Conservation (phyloP, 2,888 invertebrate species). For the Rhopalosiphum nymphaeae region DNA sequence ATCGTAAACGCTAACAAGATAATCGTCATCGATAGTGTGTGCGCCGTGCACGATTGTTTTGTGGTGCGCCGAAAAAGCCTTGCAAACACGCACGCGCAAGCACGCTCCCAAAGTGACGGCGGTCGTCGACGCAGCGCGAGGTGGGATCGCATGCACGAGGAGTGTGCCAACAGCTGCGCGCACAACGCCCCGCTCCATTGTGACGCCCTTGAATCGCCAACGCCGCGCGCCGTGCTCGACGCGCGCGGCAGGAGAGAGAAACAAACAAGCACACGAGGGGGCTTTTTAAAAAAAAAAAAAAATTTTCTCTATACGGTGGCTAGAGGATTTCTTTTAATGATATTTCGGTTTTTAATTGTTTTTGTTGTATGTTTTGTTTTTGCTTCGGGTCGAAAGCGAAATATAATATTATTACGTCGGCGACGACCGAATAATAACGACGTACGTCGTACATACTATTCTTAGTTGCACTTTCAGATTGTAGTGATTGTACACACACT, state of each 20-base stretch:
- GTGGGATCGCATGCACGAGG: constrained; percentile 48
- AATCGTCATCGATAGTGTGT: constrained; percentile 1
- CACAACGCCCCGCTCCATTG: constrained; percentile 47
- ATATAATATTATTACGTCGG: not conserved
- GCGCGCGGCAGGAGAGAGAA: constrained; percentile 41
- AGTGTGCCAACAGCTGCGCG: constrained; percentile 63
- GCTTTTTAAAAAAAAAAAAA: not conserved
- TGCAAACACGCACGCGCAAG: not conserved
- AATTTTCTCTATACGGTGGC: not conserved
- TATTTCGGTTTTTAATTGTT: constrained; percentile 26
- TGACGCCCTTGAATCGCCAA: constrained; percentile 56
- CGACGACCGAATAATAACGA: not conserved
- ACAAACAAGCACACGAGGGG: not conserved
- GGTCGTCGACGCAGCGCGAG: not conserved
- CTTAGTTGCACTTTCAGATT: constrained; percentile 24
- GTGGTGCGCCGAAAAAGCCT: not conserved
- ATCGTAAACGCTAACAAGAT: not conserved
- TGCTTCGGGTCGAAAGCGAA: not conserved
- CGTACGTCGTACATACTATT: not conserved
- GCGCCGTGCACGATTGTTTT: constrained; percentile 25
- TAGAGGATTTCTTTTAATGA: constrained; percentile 27
- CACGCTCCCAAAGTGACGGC: not conserved
- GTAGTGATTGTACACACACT: not conserved
- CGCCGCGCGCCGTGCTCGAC: not conserved
- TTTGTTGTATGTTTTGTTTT: not conserved